These are phyloP conservation scores for Ophion obscuratus DNA, from an alignment of 2,888 invertebrate species.

Conservation along the genomic window DNA sequence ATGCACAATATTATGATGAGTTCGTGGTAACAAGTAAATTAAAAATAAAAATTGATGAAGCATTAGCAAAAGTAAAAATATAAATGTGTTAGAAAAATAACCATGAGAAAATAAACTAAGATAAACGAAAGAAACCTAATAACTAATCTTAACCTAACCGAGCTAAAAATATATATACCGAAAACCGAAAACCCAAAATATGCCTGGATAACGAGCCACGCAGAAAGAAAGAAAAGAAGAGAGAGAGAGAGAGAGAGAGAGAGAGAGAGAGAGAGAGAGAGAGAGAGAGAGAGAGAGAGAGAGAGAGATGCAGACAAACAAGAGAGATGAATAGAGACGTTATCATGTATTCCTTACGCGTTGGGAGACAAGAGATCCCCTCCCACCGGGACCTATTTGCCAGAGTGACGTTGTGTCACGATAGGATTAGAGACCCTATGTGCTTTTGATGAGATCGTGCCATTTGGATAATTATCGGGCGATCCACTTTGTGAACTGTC, in stretches of 20 bases:
- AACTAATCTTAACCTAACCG: too few relatives aligned
- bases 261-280: conserved; percentile 8
- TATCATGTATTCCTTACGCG: conserved; percentile 67
- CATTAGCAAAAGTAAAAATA: too few relatives aligned
- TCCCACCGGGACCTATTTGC: conserved; percentile 67
- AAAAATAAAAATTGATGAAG: too few relatives aligned
- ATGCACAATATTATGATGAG: too few relatives aligned
- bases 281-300: background rate
- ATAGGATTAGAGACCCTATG: conserved; percentile 67
- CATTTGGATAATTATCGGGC: conserved; percentile 63
- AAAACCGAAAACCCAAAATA: too few relatives aligned
- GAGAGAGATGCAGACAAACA: background rate
- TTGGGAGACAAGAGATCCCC: conserved; percentile 62
- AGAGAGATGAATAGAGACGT: conserved; percentile 4
- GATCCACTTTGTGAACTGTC: conserved; percentile 66
- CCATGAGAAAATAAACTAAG: too few relatives aligned
- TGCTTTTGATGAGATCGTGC: conserved; percentile 68
- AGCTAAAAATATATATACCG: too few relatives aligned
- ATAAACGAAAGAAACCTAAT: too few relatives aligned
- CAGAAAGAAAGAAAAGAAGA: too few relatives aligned
- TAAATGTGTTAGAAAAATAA: too few relatives aligned
- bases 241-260: conserved; percentile 10
- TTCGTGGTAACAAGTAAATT: too few relatives aligned
- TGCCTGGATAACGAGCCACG: too few relatives aligned
- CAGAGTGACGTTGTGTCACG: conserved; percentile 68